Conservation (phyloP, 2,113 vertebrate species). For the Pygoscelis antarcticus region DNA sequence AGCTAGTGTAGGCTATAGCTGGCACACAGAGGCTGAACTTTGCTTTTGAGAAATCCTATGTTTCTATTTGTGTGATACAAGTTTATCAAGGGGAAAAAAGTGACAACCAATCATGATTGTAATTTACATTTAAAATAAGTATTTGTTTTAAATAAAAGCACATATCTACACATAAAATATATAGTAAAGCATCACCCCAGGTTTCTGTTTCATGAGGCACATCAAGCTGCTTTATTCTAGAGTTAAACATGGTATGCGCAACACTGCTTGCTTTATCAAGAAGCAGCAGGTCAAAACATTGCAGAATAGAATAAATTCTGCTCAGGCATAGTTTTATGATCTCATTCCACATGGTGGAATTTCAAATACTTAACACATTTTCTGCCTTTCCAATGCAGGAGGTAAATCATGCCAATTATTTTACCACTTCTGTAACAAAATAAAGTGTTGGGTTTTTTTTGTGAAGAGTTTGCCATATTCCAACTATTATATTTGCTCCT, state of each 20-base stretch:
- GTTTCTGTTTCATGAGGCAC: neutral
- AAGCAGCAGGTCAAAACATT: neutral
- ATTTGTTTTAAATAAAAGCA: neutral
- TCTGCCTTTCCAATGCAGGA: neutral
- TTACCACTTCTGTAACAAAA: neutral
- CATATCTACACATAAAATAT: neutral
- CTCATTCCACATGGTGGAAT: neutral
- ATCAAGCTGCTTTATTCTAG: neutral
- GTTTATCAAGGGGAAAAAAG: neutral
- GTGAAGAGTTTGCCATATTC: neutral
- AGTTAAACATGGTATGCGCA: neutral
- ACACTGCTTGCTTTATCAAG: neutral
- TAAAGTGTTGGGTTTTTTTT: rapidly evolving
- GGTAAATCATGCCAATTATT: neutral
- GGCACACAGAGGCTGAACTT: neutral
- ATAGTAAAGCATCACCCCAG: neutral
- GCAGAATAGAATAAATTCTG: neutral
- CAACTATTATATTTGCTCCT: neutral
- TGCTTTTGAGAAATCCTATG: neutral
- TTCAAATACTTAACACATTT: neutral
- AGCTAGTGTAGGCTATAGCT: neutral
- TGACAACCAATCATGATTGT: neutral
- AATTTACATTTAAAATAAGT: neutral
- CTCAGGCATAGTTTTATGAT: neutral
- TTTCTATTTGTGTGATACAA: neutral